These are phyloP conservation scores for Eremobia ochroleuca DNA, from an alignment of 2,888 invertebrate genomes.

Conservation along the genomic window DNA sequence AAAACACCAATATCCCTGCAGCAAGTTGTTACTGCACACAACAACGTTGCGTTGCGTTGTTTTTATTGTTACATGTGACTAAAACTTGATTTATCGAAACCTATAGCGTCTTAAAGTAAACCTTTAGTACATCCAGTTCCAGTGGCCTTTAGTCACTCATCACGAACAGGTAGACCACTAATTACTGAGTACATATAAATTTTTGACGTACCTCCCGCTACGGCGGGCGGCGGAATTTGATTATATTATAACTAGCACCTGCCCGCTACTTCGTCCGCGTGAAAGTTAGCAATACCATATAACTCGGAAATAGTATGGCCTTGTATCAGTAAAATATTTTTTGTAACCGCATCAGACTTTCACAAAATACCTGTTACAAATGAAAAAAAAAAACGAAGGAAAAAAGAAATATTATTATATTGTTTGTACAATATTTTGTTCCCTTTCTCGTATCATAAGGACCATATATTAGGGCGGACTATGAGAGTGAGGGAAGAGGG, in stretches of 20 bases:
- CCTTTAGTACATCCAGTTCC: neutral
- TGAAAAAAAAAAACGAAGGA: neutral
- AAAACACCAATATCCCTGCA: neutral
- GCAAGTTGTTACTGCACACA: neutral
- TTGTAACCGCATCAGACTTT: too few species aligned
- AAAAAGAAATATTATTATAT: neutral
- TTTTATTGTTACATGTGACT: neutral
- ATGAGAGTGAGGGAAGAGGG: too few species aligned
- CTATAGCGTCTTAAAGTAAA: neutral
- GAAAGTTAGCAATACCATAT: too few species aligned
- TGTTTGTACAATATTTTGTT: neutral
- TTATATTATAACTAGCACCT: neutral
- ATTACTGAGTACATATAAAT: conserved; percentile 64
- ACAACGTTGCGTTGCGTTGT: neutral
- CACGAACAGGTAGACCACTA: conserved; percentile 16
- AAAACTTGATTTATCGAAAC: neutral
- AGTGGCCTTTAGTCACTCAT: conserved; percentile 18
- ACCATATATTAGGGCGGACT: neutral
- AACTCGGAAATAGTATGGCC: too few species aligned
- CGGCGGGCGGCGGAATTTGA: too few species aligned
- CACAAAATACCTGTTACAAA: neutral
- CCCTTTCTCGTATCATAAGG: neutral
- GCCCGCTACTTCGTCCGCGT: neutral
- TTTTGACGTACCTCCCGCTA: conserved; percentile 45
- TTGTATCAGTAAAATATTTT: neutral